Conservation (phyloP, 2,888 invertebrate species). For the Willowsia nigromaculata region DNA sequence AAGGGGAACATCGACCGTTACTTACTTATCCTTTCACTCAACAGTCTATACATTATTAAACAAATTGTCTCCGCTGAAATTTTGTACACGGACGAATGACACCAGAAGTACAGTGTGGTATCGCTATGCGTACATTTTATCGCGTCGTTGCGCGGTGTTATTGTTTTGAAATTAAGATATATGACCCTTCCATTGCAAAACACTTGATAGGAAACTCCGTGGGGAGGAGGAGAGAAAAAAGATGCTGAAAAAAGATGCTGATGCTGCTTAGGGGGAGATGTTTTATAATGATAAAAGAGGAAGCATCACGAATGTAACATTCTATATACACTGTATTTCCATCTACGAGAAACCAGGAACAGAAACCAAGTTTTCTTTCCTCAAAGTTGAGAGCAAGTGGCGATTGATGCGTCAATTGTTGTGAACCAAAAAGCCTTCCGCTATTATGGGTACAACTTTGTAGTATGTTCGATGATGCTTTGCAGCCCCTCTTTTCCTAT, state of each 20-base stretch:
- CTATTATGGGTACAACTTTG: neutral
- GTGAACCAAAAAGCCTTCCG: no score
- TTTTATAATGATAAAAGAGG: slow-evolving; percentile 15
- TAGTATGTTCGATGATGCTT: neutral
- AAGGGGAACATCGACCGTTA: neutral
- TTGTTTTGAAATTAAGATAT: slow-evolving; percentile 70
- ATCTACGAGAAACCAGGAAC: neutral
- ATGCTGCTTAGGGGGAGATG: slow-evolving; percentile 46
- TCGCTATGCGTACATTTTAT: neutral
- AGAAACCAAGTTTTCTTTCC: neutral
- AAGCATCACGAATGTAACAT: neutral
- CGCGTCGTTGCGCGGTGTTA: slow-evolving; percentile 43
- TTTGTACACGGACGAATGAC: neutral
- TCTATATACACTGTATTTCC: neutral
- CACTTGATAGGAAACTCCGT: slow-evolving; percentile 53
- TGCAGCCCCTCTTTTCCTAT: neutral
- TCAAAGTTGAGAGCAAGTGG: neutral
- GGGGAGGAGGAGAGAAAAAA: slow-evolving; percentile 38
- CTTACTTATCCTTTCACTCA: slow-evolving; percentile 30
- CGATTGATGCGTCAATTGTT: neutral
- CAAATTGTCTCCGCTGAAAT: slow-evolving; percentile 48
- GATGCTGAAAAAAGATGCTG: slow-evolving; percentile 61
- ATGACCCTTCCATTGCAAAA: slow-evolving; percentile 55
- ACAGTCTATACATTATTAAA: slow-evolving; percentile 52
- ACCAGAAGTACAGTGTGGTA: neutral